phyloP scores from a whole-genome alignment of 2,888 invertebrate species.

The Thera britannica region DNA sequence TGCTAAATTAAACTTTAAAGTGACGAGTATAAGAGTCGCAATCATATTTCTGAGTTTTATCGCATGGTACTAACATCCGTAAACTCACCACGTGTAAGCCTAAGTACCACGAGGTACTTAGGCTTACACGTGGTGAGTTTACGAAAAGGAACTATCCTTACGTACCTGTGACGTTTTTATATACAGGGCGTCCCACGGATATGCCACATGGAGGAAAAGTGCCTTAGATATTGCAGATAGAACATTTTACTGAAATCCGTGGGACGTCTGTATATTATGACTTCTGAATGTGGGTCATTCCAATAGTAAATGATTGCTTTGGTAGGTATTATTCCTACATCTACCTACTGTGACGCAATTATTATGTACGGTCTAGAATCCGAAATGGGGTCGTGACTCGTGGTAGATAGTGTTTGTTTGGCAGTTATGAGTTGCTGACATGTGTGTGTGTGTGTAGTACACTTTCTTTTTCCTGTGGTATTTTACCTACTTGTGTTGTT shows the following conservation, averaged over 20 bases:
- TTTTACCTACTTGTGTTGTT: background rate
- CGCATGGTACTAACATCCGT: background rate
- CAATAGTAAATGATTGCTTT: constrained; percentile 49
- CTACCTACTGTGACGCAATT: constrained; percentile 62
- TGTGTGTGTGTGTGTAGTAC: background rate
- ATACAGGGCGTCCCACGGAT: too few species aligned
- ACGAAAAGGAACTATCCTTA: background rate
- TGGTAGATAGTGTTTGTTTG: constrained; percentile 41
- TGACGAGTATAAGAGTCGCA: background rate
- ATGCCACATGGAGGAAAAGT: too few species aligned
- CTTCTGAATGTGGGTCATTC: constrained; percentile 54
- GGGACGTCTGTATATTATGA: background rate
- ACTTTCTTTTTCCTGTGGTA: constrained; percentile 17
- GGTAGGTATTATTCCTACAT: constrained; percentile 33
- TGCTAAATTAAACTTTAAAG: background rate
- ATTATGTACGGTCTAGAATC: constrained; percentile 52
- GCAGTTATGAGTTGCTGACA: background rate
- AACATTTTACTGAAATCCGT: too few species aligned
- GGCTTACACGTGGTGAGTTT: constrained; percentile 14
- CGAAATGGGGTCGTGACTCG: constrained; percentile 49
- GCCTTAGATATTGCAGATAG: too few species aligned
- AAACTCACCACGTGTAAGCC: constrained; percentile 14
- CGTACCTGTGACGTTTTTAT: too few species aligned
- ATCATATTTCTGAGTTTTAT: background rate
- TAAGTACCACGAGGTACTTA: constrained; percentile 3